phyloP scores from a whole-genome alignment of 2,113 vertebrate genomes.

The Hydropotes inermis region DNA sequence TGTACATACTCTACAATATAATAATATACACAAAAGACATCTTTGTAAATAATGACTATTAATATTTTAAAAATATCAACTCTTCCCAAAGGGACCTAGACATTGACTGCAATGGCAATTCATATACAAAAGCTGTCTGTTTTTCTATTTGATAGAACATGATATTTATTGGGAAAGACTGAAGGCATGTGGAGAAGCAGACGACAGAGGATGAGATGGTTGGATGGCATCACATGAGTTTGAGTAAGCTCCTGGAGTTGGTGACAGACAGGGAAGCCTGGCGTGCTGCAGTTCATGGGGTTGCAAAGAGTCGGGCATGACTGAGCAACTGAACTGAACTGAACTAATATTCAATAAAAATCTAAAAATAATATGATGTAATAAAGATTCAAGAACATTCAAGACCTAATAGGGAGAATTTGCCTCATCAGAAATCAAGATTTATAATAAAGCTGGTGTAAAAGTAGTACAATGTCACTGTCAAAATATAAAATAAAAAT shows the following conservation, averaged over 20 bases:
- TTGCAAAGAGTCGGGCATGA: no score
- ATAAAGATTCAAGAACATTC: background rate
- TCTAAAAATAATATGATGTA: background rate
- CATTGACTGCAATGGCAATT: background rate
- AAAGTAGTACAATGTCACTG: background rate
- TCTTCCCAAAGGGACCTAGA: background rate
- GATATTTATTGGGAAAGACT: background rate
- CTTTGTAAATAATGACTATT: background rate
- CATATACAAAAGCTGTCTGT: background rate
- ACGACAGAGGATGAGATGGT: no score
- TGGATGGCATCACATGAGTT: no score
- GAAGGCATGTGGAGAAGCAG: rapidly evolving
- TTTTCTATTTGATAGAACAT: background rate
- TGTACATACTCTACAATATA: background rate
- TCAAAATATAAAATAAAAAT: background rate
- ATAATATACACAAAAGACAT: background rate
- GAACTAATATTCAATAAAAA: background rate
- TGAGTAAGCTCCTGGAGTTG: no score
- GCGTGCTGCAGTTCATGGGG: no score
- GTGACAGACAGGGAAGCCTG: no score
- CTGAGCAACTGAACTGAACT: no score
- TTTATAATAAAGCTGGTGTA: background rate
- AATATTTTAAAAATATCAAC: background rate
- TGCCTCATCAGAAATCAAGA: background rate
- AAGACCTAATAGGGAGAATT: background rate